Percentiles rank a stretch among this genome's conserved stretches.
Conservation (phyloP, 2,113 vertebrate species). For the Brienomyrus longianalis region DNA sequence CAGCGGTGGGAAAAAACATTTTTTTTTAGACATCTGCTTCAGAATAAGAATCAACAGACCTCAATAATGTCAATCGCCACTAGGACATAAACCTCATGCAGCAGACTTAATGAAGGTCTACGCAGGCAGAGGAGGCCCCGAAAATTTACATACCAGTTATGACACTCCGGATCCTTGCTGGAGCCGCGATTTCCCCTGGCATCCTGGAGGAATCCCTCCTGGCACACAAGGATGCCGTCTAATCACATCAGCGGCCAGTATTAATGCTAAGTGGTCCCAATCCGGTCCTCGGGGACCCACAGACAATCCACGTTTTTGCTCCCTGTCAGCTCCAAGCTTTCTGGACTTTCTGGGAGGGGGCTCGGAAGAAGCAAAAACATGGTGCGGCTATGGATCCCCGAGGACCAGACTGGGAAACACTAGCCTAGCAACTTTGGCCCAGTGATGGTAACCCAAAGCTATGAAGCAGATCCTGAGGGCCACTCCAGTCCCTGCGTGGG, state of each 20-base stretch:
- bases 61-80: not conserved
- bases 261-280: not conserved
- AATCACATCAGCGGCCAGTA: constrained; percentile 20
- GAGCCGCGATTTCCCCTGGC: constrained; percentile 49
- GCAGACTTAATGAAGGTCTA: constrained; percentile 59
- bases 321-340: not conserved
- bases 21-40: not conserved
- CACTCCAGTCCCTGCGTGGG: not conserved
- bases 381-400: not conserved
- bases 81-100: constrained; percentile 62
- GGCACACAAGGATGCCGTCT: constrained; percentile 24
- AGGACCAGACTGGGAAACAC: not conserved
- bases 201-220: constrained; percentile 35
- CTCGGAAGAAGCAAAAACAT: not conserved
- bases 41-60: not conserved
- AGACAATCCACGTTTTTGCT: not conserved
- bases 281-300: not conserved
- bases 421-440: not conserved
- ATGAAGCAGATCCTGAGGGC: not conserved
- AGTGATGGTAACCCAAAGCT: not conserved
- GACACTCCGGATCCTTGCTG: constrained; percentile 40
- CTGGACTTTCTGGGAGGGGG: too few relatives aligned
- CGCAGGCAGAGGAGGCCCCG: constrained; percentile 22
- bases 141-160: constrained; percentile 60
- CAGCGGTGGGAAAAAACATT: not conserved